Evolutionary conservation across 2,797 vertebrate species (phyloP).

Genomic region (Intellagama lesueurii): DNA sequence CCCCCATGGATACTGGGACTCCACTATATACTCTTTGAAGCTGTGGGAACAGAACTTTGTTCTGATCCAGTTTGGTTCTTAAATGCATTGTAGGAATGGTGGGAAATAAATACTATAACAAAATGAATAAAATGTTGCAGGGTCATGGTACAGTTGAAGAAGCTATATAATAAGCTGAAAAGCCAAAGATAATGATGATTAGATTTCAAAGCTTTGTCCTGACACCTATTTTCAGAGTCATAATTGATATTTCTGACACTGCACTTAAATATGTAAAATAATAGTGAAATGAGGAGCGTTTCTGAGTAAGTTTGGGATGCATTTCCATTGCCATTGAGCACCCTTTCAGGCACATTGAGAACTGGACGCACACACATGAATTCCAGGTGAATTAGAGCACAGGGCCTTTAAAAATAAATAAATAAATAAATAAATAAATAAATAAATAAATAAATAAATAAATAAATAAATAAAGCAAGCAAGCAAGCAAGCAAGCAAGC

Average conservation of each 20-base stretch:
- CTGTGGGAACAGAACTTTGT: not conserved
- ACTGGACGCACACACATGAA: not conserved
- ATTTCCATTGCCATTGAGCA: not conserved
- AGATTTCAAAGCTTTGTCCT: not conserved
- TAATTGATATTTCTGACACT: not conserved
- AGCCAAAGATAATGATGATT: not conserved
- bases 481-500: too few relatives aligned
- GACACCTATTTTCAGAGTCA: not conserved
- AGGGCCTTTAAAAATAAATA: too few relatives aligned
- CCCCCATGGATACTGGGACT: too few relatives aligned
- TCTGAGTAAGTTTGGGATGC: not conserved
- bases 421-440: too few relatives aligned
- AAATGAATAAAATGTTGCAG: not conserved
- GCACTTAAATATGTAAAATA: not conserved
- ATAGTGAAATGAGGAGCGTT: not conserved
- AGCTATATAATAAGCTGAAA: not conserved
- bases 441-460: too few relatives aligned
- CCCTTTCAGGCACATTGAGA: not conserved
- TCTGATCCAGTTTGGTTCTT: not conserved
- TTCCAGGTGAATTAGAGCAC: not conserved
- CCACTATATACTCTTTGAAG: not conserved
- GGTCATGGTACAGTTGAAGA: not conserved
- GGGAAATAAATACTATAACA: not conserved
- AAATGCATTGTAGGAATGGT: not conserved
- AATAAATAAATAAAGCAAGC: too few relatives aligned